Conservation (phyloP, 2,888 invertebrate species). For the Nudaria mundana region DNA sequence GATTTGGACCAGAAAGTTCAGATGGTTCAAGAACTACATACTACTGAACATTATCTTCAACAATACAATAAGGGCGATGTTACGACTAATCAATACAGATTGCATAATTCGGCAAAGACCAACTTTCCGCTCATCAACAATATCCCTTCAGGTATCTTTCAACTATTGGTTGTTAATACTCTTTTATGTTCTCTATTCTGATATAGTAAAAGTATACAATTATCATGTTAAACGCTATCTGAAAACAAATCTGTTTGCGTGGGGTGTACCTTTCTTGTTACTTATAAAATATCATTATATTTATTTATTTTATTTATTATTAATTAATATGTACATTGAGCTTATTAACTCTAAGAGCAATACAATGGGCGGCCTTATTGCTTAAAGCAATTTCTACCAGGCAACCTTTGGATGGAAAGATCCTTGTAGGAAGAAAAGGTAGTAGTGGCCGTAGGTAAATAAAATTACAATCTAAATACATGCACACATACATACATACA, state of each 20-base stretch:
- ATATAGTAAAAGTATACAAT: slow-evolving; percentile 14
- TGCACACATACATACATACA: too few relatives aligned
- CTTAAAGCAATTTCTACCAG: too few relatives aligned
- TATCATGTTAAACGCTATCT: slow-evolving; percentile 8
- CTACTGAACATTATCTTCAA: slow-evolving; percentile 14
- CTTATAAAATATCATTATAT: neutral
- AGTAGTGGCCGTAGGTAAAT: too few relatives aligned
- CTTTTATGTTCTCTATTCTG: slow-evolving; percentile 18
- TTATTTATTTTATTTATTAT: too few relatives aligned
- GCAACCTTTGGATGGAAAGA: too few relatives aligned
- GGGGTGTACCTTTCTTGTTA: slow-evolving; percentile 5
- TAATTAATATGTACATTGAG: too few relatives aligned
- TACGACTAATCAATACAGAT: neutral
- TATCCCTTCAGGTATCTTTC: slow-evolving; percentile 11
- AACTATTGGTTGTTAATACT: slow-evolving; percentile 18
- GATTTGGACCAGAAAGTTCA: neutral
- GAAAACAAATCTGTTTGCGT: slow-evolving; percentile 11
- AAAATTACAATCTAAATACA: too few relatives aligned
- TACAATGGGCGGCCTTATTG: too few relatives aligned
- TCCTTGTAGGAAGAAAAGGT: too few relatives aligned
- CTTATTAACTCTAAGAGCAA: too few relatives aligned
- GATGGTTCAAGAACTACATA: slow-evolving; percentile 11
- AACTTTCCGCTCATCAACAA: neutral
- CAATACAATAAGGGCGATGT: slow-evolving; percentile 3
- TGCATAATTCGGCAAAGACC: neutral